Conservation (phyloP, 2,113 vertebrate genomes). For the Psittacula cyanocephala region DNA sequence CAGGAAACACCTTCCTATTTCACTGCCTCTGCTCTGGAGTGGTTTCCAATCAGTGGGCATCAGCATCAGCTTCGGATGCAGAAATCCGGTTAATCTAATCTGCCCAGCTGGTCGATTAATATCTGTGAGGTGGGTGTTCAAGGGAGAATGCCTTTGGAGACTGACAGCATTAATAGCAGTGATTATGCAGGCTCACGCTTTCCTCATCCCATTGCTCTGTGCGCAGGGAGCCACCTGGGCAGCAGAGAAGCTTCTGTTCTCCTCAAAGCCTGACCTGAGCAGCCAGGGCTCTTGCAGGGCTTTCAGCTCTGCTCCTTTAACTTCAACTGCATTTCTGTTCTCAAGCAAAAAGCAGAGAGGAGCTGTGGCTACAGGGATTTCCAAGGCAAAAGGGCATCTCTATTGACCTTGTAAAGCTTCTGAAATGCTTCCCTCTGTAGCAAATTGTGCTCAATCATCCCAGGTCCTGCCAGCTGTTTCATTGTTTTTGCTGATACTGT, state of each 20-base stretch:
- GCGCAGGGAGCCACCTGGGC: not conserved
- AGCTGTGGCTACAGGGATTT: not conserved
- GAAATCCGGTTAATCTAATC: not conserved
- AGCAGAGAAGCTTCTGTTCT: not conserved
- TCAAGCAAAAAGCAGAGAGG: not conserved
- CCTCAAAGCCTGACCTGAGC: not conserved
- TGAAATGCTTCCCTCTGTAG: not conserved
- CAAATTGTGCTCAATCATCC: not conserved
- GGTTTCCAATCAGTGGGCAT: not conserved
- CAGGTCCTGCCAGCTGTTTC: not conserved
- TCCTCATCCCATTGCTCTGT: not conserved
- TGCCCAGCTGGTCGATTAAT: not conserved
- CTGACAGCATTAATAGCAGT: rapidly evolving
- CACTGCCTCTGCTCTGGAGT: not conserved
- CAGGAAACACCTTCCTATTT: not conserved
- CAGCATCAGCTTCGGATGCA: not conserved
- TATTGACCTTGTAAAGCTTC: not conserved
- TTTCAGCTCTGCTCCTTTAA: not conserved
- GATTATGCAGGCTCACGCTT: not conserved
- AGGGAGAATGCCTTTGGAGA: not conserved
- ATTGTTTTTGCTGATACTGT: not conserved
- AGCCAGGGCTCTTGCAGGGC: not conserved
- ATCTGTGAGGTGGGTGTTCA: not conserved
- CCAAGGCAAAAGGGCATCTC: not conserved
- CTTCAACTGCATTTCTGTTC: not conserved